phyloP scores from a whole-genome alignment of 2,113 vertebrate genomes.

The Carassius carassius region DNA sequence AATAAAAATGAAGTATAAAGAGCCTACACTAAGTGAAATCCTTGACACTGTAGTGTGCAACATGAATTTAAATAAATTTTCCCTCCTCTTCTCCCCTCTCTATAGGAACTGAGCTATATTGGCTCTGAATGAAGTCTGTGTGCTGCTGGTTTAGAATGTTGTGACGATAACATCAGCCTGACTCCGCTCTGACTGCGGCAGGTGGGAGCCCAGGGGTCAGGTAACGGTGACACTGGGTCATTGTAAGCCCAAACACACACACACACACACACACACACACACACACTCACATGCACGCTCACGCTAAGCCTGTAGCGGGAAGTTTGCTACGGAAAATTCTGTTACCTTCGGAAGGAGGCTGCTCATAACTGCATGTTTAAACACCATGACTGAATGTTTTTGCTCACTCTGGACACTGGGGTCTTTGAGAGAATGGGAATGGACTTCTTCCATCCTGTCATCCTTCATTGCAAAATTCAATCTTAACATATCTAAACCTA shows the following conservation, averaged over 20 bases:
- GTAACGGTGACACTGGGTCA: conserved; percentile 20
- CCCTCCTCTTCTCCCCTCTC: not conserved
- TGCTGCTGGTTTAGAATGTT: conserved; percentile 23
- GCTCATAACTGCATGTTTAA: conserved; percentile 23
- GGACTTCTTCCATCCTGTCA: not conserved
- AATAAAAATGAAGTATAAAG: not conserved
- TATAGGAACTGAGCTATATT: conserved; percentile 18
- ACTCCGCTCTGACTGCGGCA: conserved; percentile 28
- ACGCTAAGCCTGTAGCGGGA: not conserved
- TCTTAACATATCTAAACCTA: not conserved
- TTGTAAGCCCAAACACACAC: not conserved
- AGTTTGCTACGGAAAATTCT: conserved; percentile 32
- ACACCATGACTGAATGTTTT: conserved; percentile 15
- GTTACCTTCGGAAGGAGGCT: not conserved
- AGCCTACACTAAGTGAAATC: conserved; percentile 17
- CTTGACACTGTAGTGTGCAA: not conserved
- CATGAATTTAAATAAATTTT: conserved; percentile 22
- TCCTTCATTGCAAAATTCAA: not conserved
- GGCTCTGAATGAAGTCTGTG: conserved; percentile 30
- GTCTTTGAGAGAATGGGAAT: conserved; percentile 1
- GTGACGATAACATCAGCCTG: conserved; percentile 33
- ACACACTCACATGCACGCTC: not conserved
- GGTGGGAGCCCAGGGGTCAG: conserved; percentile 35
- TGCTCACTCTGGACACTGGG: conserved; percentile 10
- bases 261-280: not conserved